Base-by-base conservation (phyloP, 2,113 vertebrate species). In the Oxygymnocypris stewartii region DNA sequence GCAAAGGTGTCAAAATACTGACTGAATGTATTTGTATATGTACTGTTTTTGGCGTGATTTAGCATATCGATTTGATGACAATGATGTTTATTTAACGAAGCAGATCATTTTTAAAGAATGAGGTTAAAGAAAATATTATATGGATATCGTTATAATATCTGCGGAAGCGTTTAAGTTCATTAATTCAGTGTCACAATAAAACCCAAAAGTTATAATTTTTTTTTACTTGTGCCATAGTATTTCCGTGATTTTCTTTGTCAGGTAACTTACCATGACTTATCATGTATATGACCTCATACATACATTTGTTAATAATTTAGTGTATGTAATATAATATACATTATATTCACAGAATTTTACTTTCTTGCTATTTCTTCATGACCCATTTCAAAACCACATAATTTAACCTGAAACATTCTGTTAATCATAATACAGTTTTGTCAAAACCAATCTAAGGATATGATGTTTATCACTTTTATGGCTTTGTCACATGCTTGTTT, bases 11-110 rank as follows among this genome's bases (percentile, higher is more conserved):
- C 1, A 20, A 51, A 35, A 12, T 23, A 12, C 8, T 51, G 35
- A 3, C 25, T 16, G 9, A 71, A 23, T 54, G 20, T 54, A 6
- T 54, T 0, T 54, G 16, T 54, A n/a, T 71, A n/a, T 71, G 9
- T 51, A 20, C 31, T 23, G 18, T 35, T 81, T 65, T 20, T 35
- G 5, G 6, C 65, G 37, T 44, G 28, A 42, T 63, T 51, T 37
- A 35, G 61, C 44, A 2, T 51, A 51, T 54, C 25, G 47, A 23
- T 54, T 51, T 69, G 44, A 51, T 82, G 81, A 82, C 65, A 67
- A 63, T 4, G 8, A 51, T 82, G 63, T 82, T 82, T 69, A 71
- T 82, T 82, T 71, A 35, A 35, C 31, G 11, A 31, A 35, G 8
- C 23, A 2, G 47, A 54, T 78, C 2, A 23, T 78, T 54, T 20